Evolutionary conservation across 1,140 invertebrate genomes (phyloP), one percentile per base, ranked within the genome.

Genomic region (Meloidogyne chitwoodi): DNA sequence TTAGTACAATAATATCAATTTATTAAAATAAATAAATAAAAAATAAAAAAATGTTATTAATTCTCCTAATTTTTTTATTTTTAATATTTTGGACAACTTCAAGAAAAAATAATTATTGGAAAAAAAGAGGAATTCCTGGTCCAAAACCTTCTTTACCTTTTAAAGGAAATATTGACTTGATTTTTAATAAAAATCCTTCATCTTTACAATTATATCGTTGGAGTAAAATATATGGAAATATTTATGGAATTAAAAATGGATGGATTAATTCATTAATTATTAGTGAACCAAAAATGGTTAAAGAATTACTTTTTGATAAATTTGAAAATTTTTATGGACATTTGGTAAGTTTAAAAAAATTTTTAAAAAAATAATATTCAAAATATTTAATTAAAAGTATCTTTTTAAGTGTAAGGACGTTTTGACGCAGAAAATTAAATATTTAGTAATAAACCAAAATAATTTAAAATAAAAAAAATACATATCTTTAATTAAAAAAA

Each of bases 51-150:
- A 56, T 56, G 48, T n/a, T 56, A 56, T n/a, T 56, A 56, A 56
- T 56, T n/a, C 10, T 56, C 4, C 0, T 56, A 56, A n/a, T 56
- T n/a, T n/a, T 19, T 6, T 19, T n/a, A 19, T 56, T 56, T n/a
- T 56, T 56, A 2, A 10, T 41, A n/a, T 56, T 56, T 56, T 56
- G 19, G 48, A 56, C n/a, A 8, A 8, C 48, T 0, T 8, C 10
- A 41, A 41, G 14, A 67, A 67, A 22, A 26, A 67, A 41, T 67
- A 56, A 63, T 29, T 79, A 79, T 38, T 78, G 75, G 76, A 34
- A 12, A 56, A 71, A 56, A 14, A 68, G 77, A 4, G 78, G 77
- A 48, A 78, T 78, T 63, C 77, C 77, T 19, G 63, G 76, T 10
- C 77, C 77, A 12, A 16, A 29, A 26, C 19, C 34, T 34, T n/a